Percentiles rank a stretch among this genome's conserved stretches.
Evolutionary conservation across 2,888 invertebrate species (phyloP).

Genomic region (Leuctra nigra): DNA sequence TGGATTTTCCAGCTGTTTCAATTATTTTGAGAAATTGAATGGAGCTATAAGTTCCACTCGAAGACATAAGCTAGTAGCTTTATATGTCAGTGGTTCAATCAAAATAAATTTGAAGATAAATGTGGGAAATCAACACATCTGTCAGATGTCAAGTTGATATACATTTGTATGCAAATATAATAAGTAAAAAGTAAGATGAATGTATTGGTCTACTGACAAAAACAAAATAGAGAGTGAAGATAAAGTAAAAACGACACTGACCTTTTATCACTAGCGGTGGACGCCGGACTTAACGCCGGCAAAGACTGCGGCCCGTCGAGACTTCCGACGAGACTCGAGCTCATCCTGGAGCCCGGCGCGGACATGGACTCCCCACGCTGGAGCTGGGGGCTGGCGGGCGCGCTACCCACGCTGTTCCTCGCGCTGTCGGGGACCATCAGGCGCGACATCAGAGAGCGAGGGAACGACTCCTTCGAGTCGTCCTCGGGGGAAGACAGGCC

Average conservation of each 20-base stretch:
- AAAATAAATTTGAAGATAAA: too few species aligned
- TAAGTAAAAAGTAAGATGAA: too few species aligned
- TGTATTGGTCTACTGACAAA: too few species aligned
- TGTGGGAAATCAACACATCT: too few species aligned
- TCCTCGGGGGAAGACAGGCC: slow-evolving; percentile 74
- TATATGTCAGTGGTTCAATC: too few species aligned
- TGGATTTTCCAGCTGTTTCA: too few species aligned
- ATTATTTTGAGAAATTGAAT: too few species aligned
- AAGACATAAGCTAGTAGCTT: too few species aligned
- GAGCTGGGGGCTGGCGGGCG: slow-evolving; percentile 43
- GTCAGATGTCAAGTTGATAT: too few species aligned
- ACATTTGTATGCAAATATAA: too few species aligned
- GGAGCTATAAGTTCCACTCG: too few species aligned
- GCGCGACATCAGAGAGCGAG: slow-evolving; percentile 58
- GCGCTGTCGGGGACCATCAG: slow-evolving; percentile 50
- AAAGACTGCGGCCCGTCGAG: slow-evolving; percentile 52
- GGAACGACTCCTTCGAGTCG: slow-evolving; percentile 55
- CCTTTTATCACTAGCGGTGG: slow-evolving; percentile 47
- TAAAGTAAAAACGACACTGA: slow-evolving; percentile 29
- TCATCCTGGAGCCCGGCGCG: slow-evolving; percentile 34
- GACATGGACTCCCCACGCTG: slow-evolving; percentile 35
- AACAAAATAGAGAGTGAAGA: not conserved
- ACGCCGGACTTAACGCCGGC: slow-evolving; percentile 37
- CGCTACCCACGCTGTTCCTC: slow-evolving; percentile 41
- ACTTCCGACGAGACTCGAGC: slow-evolving; percentile 48